Evolutionary conservation across 2,888 invertebrate species (phyloP).

Genomic region (Diarsia brunnea): DNA sequence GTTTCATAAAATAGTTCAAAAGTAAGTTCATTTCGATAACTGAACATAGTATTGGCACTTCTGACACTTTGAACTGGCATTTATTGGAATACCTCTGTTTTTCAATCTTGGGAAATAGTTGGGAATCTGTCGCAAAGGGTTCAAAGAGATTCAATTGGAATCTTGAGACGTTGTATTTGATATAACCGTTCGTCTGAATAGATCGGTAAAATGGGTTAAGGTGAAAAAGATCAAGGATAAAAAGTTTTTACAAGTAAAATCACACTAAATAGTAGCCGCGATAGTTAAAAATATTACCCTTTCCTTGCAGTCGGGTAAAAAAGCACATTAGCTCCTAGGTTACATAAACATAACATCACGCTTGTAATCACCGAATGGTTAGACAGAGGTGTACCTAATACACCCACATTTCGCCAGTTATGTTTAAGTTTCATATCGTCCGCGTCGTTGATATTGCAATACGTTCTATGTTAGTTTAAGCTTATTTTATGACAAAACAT

Average conservation of each 20-base stretch:
- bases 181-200: background rate
- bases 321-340: background rate
- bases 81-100: slow-evolving; percentile 40
- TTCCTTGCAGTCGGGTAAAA: too few relatives aligned
- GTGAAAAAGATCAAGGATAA: slow-evolving; percentile 1
- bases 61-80: slow-evolving; percentile 24
- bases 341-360: too few relatives aligned
- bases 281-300: too few relatives aligned
- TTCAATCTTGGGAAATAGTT: slow-evolving; percentile 39
- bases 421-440: too few relatives aligned
- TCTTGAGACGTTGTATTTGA: background rate
- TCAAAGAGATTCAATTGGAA: slow-evolving; percentile 23
- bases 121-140: slow-evolving; percentile 11
- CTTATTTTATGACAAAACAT: too few relatives aligned
- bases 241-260: background rate
- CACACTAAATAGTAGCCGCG: background rate
- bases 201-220: background rate
- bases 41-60: slow-evolving; percentile 37
- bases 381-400: too few relatives aligned
- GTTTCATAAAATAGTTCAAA: slow-evolving; percentile 15
- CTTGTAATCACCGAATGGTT: too few relatives aligned
- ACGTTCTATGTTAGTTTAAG: too few relatives aligned
- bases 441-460: too few relatives aligned
- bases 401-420: too few relatives aligned
- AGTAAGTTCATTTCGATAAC: slow-evolving; percentile 20